Percentiles rank a stretch among this genome's conserved stretches.
These are phyloP conservation scores for Aphidoletes aphidimyza DNA, from an alignment of 2,888 invertebrate species.

Conservation along the genomic window DNA sequence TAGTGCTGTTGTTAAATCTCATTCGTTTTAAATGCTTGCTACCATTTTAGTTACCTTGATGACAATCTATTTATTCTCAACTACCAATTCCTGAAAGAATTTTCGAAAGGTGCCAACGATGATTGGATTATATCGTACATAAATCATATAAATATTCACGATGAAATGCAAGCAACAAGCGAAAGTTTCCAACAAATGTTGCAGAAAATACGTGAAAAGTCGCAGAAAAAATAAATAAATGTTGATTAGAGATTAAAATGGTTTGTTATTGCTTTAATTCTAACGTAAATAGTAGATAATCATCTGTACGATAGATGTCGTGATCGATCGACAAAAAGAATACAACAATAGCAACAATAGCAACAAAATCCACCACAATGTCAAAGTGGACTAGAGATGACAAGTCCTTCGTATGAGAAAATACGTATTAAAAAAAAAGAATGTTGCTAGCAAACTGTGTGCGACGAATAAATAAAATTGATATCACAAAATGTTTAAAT, in stretches of 20 bases:
- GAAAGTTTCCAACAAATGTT: not conserved
- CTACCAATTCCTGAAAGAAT: not conserved
- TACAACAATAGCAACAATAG: too few relatives aligned
- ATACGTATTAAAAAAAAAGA: not conserved
- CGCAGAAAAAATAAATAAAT: not conserved
- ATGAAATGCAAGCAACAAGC: not conserved
- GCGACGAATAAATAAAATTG: slow-evolving; percentile 6
- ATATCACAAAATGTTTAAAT: not conserved
- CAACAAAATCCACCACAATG: too few relatives aligned
- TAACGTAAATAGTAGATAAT: not conserved
- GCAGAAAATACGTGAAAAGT: not conserved
- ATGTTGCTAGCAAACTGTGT: slow-evolving; percentile 17
- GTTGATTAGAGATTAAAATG: not conserved
- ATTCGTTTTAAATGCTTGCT: too few relatives aligned
- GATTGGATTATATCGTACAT: slow-evolving; percentile 16
- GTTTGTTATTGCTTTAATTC: too few relatives aligned
- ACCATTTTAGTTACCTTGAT: not conserved
- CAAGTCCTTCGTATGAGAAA: too few relatives aligned
- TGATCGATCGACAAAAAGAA: too few relatives aligned
- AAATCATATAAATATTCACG: not conserved
- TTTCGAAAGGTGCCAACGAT: not conserved
- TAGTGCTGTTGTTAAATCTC: too few relatives aligned
- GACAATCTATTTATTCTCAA: not conserved
- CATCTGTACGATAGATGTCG: too few relatives aligned
- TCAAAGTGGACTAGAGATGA: too few relatives aligned